Conservation (phyloP, 2,888 invertebrate genomes). For the Dendrolimus houi region DNA sequence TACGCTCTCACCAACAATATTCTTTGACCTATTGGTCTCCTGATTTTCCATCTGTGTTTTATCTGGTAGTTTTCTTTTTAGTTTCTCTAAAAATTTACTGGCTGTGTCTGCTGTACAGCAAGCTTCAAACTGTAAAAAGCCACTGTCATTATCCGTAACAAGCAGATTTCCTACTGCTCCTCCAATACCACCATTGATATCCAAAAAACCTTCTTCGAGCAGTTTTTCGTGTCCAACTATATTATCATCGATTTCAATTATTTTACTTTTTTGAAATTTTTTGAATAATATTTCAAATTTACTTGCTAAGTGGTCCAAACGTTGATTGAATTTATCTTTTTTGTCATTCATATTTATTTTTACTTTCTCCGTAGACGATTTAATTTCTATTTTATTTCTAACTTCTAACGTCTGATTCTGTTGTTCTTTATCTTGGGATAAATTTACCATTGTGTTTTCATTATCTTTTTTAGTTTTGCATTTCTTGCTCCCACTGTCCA, state of each 20-base stretch:
- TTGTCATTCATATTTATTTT: conserved; percentile 1
- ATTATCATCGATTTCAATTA: conserved; percentile 12
- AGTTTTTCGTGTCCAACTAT: conserved; percentile 19
- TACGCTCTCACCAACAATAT: not conserved
- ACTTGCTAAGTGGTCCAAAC: conserved; percentile 13
- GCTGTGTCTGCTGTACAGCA: conserved; percentile 17
- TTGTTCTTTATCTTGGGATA: conserved; percentile 8
- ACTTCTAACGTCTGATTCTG: conserved; percentile 3
- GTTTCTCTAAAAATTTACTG: conserved; percentile 15
- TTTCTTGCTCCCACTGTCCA: conserved; percentile 1
- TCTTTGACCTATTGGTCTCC: not conserved
- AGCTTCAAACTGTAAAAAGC: conserved; percentile 20
- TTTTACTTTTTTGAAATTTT: conserved; percentile 9
- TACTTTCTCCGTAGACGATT: not conserved
- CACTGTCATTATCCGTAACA: conserved; percentile 15
- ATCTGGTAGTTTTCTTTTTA: conserved; percentile 6
- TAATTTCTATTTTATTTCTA: conserved; percentile 5
- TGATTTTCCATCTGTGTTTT: conserved; percentile 5
- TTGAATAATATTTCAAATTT: conserved; percentile 7
- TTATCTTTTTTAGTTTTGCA: conserved; percentile 8
- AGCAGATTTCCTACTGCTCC: conserved; percentile 33
- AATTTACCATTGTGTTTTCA: conserved; percentile 6
- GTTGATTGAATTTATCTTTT: conserved; percentile 11
- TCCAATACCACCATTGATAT: conserved; percentile 24
- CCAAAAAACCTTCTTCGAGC: conserved; percentile 19